A percentile compares a stretch with the other conserved stretches of the same genome.
phyloP scores from a whole-genome alignment of 2,888 invertebrate genomes.

The Drosophila fulvimacula region DNA sequence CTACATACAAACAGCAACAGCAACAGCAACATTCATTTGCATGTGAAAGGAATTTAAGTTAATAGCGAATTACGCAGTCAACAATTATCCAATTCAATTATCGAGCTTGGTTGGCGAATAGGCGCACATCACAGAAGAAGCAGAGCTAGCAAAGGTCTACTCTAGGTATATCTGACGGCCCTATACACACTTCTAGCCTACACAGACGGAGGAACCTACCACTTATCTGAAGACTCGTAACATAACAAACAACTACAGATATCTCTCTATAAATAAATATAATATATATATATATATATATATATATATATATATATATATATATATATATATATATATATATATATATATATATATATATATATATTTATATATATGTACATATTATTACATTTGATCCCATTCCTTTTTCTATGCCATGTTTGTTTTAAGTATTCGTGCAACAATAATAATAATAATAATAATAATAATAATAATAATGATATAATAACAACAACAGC shows the following conservation, averaged over 20 bases:
- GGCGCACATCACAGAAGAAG: slow-evolving; percentile 4
- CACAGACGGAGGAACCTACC: neutral
- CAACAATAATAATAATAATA: slow-evolving; percentile 29
- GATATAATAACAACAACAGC: slow-evolving; percentile 44
- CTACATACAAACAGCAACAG: slow-evolving; percentile 5
- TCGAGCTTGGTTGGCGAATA: slow-evolving; percentile 2
- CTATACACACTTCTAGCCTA: slow-evolving; percentile 1
- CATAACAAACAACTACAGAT: slow-evolving; percentile 14
- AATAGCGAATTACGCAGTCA: slow-evolving; percentile 2
- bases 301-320: neutral
- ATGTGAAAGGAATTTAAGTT: slow-evolving; percentile 11
- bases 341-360: neutral
- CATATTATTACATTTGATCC: slow-evolving; percentile 43
- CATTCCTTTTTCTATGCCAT: slow-evolving; percentile 53
- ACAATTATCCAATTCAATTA: slow-evolving; percentile 10
- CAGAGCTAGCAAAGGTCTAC: too few species aligned
- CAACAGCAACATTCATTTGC: slow-evolving; percentile 5
- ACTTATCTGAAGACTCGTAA: slow-evolving; percentile 30
- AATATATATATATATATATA: neutral
- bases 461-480: slow-evolving; percentile 12
- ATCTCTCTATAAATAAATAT: slow-evolving; percentile 6
- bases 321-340: neutral
- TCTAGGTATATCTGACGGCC: neutral
- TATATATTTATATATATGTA: neutral
- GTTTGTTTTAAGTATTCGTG: slow-evolving; percentile 71